Conservation (phyloP, 2,888 invertebrate genomes). For the Arctia plantaginis region DNA sequence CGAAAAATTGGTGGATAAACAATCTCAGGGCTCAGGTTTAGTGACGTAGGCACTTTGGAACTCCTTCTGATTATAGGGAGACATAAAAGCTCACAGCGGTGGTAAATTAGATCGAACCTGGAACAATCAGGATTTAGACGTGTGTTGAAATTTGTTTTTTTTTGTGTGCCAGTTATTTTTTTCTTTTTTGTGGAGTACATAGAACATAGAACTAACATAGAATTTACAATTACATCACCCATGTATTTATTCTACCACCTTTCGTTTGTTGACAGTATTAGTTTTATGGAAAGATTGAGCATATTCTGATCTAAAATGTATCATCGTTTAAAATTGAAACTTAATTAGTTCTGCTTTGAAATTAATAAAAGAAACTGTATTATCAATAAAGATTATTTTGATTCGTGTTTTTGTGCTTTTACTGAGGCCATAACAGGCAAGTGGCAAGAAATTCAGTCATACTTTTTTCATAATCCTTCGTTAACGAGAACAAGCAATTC, state of each 20-base stretch:
- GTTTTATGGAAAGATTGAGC: too few species aligned
- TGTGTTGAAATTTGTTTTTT: background rate
- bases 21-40: slow-evolving; percentile 73
- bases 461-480: background rate
- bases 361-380: too few species aligned
- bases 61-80: slow-evolving; percentile 50
- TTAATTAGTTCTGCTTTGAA: too few species aligned
- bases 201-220: too few species aligned
- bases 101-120: slow-evolving; percentile 12
- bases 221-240: too few species aligned
- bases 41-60: slow-evolving; percentile 59
- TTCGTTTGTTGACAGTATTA: too few species aligned
- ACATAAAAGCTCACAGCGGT: slow-evolving; percentile 25
- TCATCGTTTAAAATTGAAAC: too few species aligned
- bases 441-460: background rate
- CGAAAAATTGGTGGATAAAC: slow-evolving; percentile 84
- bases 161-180: background rate
- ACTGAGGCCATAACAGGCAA: too few species aligned
- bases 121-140: background rate
- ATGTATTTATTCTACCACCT: background rate
- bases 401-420: too few species aligned
- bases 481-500: background rate
- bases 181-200: background rate
- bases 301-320: too few species aligned
- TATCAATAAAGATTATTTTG: background rate